phyloP scores from a whole-genome alignment of 2,113 vertebrate genomes.

The Peromyscus polionotus region DNA sequence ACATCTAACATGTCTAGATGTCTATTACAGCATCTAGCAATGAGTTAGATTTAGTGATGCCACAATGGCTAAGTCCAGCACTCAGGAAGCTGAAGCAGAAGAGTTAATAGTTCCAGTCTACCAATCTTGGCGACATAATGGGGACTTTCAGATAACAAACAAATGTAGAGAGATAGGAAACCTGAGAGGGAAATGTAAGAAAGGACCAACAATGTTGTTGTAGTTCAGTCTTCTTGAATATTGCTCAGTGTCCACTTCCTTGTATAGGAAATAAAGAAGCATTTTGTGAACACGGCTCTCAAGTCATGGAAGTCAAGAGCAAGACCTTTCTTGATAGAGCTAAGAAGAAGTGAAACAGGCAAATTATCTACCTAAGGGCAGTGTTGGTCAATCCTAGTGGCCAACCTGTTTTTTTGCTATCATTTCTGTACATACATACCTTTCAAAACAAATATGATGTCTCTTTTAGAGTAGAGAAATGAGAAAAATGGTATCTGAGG shows the following conservation, averaged over 20 bases:
- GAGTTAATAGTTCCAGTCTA: neutral
- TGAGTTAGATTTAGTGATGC: neutral
- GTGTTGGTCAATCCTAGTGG: neutral
- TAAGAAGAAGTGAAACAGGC: neutral
- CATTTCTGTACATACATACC: neutral
- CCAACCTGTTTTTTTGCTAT: neutral
- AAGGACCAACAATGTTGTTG: neutral
- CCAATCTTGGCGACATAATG: neutral
- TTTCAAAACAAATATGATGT: slow-evolving; percentile 1
- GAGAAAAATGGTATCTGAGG: neutral
- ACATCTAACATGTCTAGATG: neutral
- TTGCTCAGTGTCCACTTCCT: neutral
- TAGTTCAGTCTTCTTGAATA: neutral
- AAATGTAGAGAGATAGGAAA: neutral
- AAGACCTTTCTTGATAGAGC: neutral
- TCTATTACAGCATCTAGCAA: neutral
- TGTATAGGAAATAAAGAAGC: neutral
- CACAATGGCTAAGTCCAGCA: neutral
- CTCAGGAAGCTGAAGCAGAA: neutral
- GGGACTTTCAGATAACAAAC: neutral
- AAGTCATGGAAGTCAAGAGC: neutral
- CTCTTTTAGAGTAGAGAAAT: neutral
- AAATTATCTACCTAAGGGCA: neutral
- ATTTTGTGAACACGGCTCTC: neutral
- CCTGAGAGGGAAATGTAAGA: neutral